These are phyloP conservation scores for Sterrhoptilus dennistouni DNA, from an alignment of 2,113 vertebrate species.

Conservation along the genomic window DNA sequence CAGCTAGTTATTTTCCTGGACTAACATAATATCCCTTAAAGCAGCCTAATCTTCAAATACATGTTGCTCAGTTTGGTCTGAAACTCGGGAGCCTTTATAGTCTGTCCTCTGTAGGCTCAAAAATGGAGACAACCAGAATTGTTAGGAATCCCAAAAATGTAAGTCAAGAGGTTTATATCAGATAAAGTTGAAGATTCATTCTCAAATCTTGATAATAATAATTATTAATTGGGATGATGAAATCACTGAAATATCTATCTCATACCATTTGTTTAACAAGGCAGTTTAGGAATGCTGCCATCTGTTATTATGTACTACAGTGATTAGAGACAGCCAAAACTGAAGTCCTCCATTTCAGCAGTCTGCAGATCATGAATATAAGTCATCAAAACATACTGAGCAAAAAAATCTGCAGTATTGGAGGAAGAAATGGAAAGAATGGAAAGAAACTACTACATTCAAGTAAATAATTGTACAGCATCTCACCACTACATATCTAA, in stretches of 20 bases:
- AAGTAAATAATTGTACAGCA: not conserved
- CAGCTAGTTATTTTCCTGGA: not conserved
- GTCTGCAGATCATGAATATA: not conserved
- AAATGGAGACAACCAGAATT: not conserved
- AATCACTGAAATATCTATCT: not conserved
- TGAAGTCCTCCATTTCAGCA: constrained; percentile 5
- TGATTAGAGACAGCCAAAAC: constrained; percentile 11
- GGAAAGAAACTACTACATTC: not conserved
- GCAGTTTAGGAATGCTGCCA: not conserved
- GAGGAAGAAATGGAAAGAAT: not conserved
- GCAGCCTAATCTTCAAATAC: not conserved
- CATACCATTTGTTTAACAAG: constrained; percentile 4
- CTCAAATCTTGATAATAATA: not conserved
- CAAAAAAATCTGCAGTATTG: not conserved
- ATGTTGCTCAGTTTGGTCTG: not conserved
- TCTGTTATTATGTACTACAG: constrained; percentile 17
- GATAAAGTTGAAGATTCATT: not conserved
- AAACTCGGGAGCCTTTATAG: not conserved
- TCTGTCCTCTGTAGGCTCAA: not conserved
- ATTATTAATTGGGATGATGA: not conserved
- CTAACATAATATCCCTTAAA: not conserved
- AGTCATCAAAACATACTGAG: not conserved
- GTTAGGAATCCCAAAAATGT: not conserved
- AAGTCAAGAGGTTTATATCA: not conserved
- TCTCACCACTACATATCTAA: not conserved